A percentile compares a stretch with the other conserved stretches of the same genome.
These are phyloP conservation scores for Engystomops pustulosus DNA, from an alignment of 2,113 vertebrate genomes.

Conservation along the genomic window DNA sequence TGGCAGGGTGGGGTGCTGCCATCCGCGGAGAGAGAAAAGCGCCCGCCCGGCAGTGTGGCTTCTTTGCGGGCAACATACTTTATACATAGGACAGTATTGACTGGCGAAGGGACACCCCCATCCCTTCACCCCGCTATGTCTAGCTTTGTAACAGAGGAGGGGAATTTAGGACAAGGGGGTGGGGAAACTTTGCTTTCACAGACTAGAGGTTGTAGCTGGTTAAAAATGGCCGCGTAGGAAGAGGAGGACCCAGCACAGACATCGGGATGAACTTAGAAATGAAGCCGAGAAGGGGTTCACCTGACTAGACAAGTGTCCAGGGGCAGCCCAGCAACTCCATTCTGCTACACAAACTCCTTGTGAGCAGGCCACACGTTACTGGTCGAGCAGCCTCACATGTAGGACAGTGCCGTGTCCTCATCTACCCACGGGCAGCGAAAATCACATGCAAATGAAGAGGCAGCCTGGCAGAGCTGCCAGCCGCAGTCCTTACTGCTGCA, in stretches of 20 bases:
- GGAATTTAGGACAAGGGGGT: conserved; percentile 60
- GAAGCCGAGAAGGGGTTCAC: background rate
- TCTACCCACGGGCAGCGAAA: too few relatives aligned
- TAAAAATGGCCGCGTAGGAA: conserved; percentile 58
- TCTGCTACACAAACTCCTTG: too few relatives aligned
- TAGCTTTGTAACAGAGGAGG: conserved; percentile 38
- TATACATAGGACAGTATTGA: too few relatives aligned
- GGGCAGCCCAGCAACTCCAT: background rate
- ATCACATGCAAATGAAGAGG: background rate
- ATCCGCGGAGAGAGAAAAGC: too few relatives aligned
- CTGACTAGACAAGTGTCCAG: background rate
- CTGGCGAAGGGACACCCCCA: background rate
- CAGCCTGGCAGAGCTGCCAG: background rate
- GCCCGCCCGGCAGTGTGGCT: background rate
- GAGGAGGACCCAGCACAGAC: conserved; percentile 35
- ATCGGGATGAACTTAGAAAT: conserved; percentile 46
- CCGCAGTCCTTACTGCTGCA: background rate
- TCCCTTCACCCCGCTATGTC: conserved; percentile 1
- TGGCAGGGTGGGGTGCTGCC: conserved; percentile 10
- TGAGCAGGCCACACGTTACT: too few relatives aligned
- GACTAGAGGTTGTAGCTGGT: conserved; percentile 41
- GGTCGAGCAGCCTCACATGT: too few relatives aligned
- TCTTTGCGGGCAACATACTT: too few relatives aligned
- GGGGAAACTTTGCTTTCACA: conserved; percentile 31
- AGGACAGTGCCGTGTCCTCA: too few relatives aligned